Evolutionary conservation across 2,797 vertebrate species (phyloP), one percentile per base, ranked within the genome.

Genomic region (Sciaenops ocellatus): DNA sequence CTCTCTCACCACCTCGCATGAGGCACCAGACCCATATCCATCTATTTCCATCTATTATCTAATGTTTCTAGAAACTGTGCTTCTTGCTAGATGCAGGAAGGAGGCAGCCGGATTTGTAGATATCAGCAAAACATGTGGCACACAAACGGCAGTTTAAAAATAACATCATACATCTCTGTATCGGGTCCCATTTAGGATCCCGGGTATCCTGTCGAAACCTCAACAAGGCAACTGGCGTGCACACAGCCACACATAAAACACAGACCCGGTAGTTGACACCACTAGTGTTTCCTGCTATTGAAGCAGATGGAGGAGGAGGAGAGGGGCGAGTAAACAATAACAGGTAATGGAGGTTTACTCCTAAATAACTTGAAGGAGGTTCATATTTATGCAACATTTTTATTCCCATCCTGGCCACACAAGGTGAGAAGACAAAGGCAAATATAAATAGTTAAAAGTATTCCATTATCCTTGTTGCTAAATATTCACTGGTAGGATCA

Each of bases 251-350:
- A 81, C 77, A 66, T 57, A 76, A 38, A 69, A 69, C 76, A 73
- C 64, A 64, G 30, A 60, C 59, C 65, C 1, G 2, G 59, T 12
- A 30, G 59, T 73, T 75, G 63, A 55, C 71, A 87, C 69, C 34
- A 76, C 77, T 34, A 85, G 74, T 55, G 61, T 82, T 94, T 92
- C 92, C 90, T 92, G 85, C 85, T 74, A 91, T 87, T 90, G 74
- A 92, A 82, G 69, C 17, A 13, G 68, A 86, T 80, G 70, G 63
- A 80, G 63, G 30, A 78, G 28, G 48, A 80, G 79, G 76, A 78
- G 57, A 76, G 10, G 30, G 59, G 69, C 47, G 72, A 26, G 65
- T 79, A 69, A 85, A 83, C 81, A 89, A 74, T 78, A 54, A 84
- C 42, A 71, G 20, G 26, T 48, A 26, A 64, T 38, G 38, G 68